A percentile compares a stretch with the other conserved stretches of the same genome.
Conservation (phyloP, 2,797 vertebrate genomes). For the Pygocentrus nattereri region DNA sequence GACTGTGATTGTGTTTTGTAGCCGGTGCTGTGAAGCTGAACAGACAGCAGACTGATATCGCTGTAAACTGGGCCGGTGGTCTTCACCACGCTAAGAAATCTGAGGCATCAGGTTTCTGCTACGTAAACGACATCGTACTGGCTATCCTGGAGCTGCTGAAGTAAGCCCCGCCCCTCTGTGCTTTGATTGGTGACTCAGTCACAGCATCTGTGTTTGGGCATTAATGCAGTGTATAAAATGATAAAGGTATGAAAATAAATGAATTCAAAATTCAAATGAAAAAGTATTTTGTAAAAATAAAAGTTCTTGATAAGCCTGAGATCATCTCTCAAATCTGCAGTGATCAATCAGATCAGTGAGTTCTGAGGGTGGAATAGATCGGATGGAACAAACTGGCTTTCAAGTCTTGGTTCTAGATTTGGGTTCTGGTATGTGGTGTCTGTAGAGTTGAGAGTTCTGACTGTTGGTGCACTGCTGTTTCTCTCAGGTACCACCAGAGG, state of each 20-base stretch:
- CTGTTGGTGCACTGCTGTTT: neutral
- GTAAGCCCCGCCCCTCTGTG: constrained; percentile 73
- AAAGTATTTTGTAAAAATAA: too few relatives aligned
- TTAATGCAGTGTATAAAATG: too few relatives aligned
- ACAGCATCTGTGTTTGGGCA: too few relatives aligned
- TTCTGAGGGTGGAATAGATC: too few relatives aligned
- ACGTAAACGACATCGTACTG: constrained; percentile 93
- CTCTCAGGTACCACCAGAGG: constrained; percentile 90
- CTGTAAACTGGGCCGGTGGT: constrained; percentile 94
- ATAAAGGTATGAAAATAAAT: too few relatives aligned
- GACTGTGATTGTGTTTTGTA: constrained; percentile 54
- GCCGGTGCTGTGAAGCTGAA: constrained; percentile 93
- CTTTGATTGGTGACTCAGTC: neutral
- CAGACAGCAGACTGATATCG: constrained; percentile 92
- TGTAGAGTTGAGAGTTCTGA: too few relatives aligned
- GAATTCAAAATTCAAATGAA: too few relatives aligned
- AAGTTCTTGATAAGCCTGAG: too few relatives aligned
- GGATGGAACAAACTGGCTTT: too few relatives aligned
- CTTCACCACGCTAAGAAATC: constrained; percentile 95
- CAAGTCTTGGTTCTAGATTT: neutral
- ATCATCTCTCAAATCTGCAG: too few relatives aligned
- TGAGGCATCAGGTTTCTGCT: constrained; percentile 93
- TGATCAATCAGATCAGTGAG: too few relatives aligned
- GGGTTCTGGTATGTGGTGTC: neutral
- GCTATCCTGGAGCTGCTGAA: constrained; percentile 93